Percentiles rank a stretch among this genome's conserved stretches.
These are phyloP conservation scores for Podarcis lilfordi DNA, from an alignment of 2,797 vertebrate genomes.

Conservation along the genomic window DNA sequence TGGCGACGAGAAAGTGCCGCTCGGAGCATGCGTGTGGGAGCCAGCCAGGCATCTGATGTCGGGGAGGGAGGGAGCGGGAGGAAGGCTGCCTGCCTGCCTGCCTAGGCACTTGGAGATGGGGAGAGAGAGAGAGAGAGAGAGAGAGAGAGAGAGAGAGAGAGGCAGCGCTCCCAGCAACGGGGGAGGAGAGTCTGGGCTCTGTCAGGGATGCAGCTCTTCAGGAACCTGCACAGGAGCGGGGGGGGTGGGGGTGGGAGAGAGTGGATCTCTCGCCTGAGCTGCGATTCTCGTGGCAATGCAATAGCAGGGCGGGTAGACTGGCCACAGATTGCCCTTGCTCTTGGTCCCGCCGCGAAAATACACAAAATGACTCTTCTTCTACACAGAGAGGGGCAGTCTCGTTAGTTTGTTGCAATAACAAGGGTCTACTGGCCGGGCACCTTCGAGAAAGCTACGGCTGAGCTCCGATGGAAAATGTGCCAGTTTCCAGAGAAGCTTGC, in stretches of 20 bases:
- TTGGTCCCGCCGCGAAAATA: too few relatives aligned
- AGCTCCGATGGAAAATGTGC: background rate
- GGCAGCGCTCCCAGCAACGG: constrained; percentile 6
- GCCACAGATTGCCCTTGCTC: background rate
- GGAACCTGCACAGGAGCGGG: background rate
- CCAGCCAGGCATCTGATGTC: constrained; percentile 26
- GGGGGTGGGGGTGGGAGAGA: too few relatives aligned
- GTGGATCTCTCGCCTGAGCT: background rate
- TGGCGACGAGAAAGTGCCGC: background rate
- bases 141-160: constrained; percentile 1
- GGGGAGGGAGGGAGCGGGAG: constrained; percentile 12
- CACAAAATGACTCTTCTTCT: too few relatives aligned
- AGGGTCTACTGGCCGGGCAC: background rate
- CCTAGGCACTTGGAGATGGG: background rate
- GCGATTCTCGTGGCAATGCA: background rate
- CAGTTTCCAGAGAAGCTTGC: background rate
- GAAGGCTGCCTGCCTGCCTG: too few relatives aligned
- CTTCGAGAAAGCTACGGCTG: background rate
- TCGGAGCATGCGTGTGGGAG: constrained; percentile 60
- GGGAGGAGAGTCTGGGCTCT: background rate
- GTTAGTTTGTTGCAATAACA: background rate
- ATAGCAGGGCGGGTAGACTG: background rate
- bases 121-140: background rate
- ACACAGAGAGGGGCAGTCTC: background rate
- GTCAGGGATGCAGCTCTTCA: background rate